Percentiles rank a stretch among this genome's conserved stretches.
Conservation (phyloP, 2,888 invertebrate species). For the Limnephilus auricula region DNA sequence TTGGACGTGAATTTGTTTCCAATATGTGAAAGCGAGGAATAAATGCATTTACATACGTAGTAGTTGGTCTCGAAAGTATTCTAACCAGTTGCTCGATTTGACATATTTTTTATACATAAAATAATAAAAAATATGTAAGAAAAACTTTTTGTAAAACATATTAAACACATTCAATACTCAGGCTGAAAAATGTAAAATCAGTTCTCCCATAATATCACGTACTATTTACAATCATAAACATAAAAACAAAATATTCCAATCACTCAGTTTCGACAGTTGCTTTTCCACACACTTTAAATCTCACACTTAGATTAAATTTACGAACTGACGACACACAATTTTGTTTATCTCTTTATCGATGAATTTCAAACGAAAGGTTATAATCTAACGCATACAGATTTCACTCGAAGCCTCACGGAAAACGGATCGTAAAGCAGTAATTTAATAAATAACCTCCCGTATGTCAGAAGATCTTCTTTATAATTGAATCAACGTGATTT, state of each 20-base stretch:
- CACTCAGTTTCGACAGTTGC: background rate
- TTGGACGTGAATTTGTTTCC: too few species aligned
- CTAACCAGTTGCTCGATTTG: too few species aligned
- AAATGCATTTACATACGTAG: too few species aligned
- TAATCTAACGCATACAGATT: background rate
- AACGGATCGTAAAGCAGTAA: slow-evolving; percentile 27
- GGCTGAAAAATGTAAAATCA: too few species aligned
- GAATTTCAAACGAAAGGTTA: background rate
- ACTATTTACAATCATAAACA: background rate
- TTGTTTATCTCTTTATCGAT: background rate
- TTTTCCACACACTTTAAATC: background rate
- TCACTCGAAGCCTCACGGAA: slow-evolving; percentile 14
- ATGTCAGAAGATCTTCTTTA: slow-evolving; percentile 21
- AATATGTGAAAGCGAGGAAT: too few species aligned
- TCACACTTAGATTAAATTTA: background rate
- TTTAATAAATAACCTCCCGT: background rate
- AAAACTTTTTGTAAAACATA: too few species aligned
- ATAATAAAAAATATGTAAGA: too few species aligned
- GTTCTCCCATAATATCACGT: background rate
- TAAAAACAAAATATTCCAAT: background rate
- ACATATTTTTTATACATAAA: too few species aligned
- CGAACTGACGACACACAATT: background rate
- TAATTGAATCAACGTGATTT: slow-evolving; percentile 56
- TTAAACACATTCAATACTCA: too few species aligned
- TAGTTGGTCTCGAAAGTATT: too few species aligned